phyloP scores from a whole-genome alignment of 2,797 vertebrate genomes.

The Sciurus vulgaris region DNA sequence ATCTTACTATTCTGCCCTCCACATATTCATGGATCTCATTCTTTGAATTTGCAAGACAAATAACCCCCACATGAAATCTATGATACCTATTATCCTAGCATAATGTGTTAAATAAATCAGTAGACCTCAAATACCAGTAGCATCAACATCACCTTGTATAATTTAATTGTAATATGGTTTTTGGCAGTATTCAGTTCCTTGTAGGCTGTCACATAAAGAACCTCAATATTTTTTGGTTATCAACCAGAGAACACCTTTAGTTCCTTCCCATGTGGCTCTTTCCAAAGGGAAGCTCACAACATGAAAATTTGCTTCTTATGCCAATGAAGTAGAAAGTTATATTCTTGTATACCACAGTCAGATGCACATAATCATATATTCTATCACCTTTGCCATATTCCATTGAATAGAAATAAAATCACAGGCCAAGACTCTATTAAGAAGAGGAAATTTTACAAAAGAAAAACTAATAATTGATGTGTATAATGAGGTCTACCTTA shows the following conservation, averaged over 20 bases:
- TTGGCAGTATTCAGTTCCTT: neutral
- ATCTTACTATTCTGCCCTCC: too few relatives aligned
- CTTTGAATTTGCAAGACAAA: too few relatives aligned
- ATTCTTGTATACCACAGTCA: neutral
- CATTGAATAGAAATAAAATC: neutral
- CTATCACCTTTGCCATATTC: neutral
- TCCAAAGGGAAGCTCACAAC: neutral
- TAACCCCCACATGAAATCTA: too few relatives aligned
- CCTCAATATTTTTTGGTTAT: neutral
- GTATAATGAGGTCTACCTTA: neutral
- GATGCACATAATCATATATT: neutral
- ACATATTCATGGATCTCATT: too few relatives aligned
- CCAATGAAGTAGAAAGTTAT: neutral
- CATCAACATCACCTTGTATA: neutral
- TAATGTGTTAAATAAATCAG: neutral
- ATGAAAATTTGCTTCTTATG: neutral
- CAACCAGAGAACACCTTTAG: neutral
- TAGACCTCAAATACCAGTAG: neutral
- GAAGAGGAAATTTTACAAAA: neutral
- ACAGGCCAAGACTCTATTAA: neutral
- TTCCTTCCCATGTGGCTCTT: neutral
- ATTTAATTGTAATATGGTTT: neutral
- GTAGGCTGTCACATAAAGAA: neutral
- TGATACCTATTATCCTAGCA: too few relatives aligned
- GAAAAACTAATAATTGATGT: neutral